Conservation (phyloP, 2,113 vertebrate species). For the Oriolus oriolus region DNA sequence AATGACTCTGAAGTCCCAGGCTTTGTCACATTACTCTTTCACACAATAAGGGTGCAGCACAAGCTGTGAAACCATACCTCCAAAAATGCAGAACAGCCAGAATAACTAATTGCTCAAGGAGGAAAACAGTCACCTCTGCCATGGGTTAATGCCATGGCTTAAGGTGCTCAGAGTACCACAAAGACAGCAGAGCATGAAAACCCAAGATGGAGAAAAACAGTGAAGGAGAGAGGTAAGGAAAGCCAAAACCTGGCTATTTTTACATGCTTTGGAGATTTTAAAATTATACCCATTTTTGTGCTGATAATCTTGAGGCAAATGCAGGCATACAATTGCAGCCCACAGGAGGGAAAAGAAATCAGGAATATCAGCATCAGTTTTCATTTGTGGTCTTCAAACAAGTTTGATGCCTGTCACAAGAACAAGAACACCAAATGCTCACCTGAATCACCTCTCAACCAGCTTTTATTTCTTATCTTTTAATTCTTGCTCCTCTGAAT, state of each 20-base stretch:
- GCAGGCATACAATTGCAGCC: not conserved
- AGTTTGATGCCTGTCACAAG: not conserved
- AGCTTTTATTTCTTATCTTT: not conserved
- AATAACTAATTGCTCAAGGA: not conserved
- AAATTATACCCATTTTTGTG: not conserved
- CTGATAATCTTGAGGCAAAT: not conserved
- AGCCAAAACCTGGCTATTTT: not conserved
- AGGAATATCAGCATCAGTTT: not conserved
- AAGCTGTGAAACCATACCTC: accelerated
- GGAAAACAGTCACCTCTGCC: not conserved
- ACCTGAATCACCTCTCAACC: not conserved
- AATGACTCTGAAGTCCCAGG: not conserved
- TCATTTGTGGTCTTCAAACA: not conserved
- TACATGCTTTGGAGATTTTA: not conserved
- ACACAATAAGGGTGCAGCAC: not conserved
- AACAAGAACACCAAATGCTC: not conserved
- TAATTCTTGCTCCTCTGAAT: not conserved
- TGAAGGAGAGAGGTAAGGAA: not conserved
- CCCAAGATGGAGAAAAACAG: not conserved
- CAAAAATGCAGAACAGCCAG: not conserved
- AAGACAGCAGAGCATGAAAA: not conserved
- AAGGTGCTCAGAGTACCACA: not conserved
- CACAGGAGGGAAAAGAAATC: not conserved
- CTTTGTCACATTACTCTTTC: not conserved
- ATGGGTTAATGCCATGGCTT: not conserved